Evolutionary conservation across 2,113 vertebrate genomes (phyloP).

Genomic region (Barnardius zonarius): DNA sequence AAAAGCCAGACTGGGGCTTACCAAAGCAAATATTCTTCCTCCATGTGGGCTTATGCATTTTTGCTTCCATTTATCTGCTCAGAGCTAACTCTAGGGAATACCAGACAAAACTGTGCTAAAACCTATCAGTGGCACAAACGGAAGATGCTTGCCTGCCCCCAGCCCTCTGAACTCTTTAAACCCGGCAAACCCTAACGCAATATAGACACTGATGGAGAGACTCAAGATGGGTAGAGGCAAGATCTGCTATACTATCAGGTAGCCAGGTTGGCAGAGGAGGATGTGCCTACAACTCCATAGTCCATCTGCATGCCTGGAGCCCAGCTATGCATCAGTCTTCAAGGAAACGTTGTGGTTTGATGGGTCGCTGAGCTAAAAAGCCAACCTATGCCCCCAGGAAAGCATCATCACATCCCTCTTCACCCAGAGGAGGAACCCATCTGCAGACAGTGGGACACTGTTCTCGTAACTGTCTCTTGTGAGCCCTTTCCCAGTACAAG

Average conservation of each 20-base stretch:
- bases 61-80: not conserved
- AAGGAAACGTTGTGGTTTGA: not conserved
- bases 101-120: not conserved
- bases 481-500: not conserved
- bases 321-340: not conserved
- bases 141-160: not conserved
- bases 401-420: not conserved
- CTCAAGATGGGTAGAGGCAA: not conserved
- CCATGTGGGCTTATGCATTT: not conserved
- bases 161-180: not conserved
- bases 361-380: not conserved
- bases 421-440: not conserved
- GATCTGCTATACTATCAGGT: not conserved
- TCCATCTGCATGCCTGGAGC: not conserved
- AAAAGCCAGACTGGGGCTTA: not conserved
- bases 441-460: fast-evolving
- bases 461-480: not conserved
- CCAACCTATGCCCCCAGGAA: not conserved
- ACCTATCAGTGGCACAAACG: not conserved
- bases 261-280: not conserved
- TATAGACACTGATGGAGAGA: not conserved
- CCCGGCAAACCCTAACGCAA: not conserved
- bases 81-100: not conserved
- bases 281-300: not conserved
- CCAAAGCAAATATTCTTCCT: not conserved